phyloP scores from a whole-genome alignment of 1,140 invertebrate species.

The Eurosta solidaginis region DNA sequence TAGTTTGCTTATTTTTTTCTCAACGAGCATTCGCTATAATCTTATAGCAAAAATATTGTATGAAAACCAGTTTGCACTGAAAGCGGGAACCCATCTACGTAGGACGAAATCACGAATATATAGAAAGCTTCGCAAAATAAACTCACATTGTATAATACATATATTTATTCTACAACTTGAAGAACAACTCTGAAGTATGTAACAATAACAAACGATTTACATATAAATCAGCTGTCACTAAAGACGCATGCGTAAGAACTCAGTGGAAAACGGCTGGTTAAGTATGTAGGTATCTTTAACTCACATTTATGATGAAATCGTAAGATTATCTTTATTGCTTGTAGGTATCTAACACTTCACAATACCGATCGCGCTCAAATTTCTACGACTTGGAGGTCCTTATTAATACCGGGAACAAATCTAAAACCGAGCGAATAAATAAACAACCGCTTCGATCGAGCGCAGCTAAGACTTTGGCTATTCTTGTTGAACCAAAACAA shows the following conservation, averaged over 20 bases:
- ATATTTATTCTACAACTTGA: no score
- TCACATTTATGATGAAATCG: no score
- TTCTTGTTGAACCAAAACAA: slow-evolving; percentile 32
- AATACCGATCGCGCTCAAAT: not conserved
- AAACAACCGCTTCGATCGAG: slow-evolving; percentile 37
- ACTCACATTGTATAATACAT: not conserved
- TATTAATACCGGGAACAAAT: not conserved
- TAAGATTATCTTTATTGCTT: not conserved
- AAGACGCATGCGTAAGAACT: no score
- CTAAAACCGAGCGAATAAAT: not conserved
- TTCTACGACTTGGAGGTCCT: not conserved
- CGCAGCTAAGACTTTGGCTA: slow-evolving; percentile 36
- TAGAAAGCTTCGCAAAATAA: no score
- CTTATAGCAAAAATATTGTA: not conserved
- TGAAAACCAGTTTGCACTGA: not conserved
- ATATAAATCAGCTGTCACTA: no score
- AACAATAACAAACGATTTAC: no score
- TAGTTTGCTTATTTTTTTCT: not conserved
- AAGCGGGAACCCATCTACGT: not conserved
- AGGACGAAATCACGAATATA: no score
- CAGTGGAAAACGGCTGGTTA: no score
- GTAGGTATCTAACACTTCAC: not conserved
- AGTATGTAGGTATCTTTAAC: not conserved
- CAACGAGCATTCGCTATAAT: not conserved
- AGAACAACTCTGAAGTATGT: no score